Percentiles rank a stretch among this genome's conserved stretches.
Conservation (phyloP, 2,888 invertebrate genomes). For the Nomada fucata region DNA sequence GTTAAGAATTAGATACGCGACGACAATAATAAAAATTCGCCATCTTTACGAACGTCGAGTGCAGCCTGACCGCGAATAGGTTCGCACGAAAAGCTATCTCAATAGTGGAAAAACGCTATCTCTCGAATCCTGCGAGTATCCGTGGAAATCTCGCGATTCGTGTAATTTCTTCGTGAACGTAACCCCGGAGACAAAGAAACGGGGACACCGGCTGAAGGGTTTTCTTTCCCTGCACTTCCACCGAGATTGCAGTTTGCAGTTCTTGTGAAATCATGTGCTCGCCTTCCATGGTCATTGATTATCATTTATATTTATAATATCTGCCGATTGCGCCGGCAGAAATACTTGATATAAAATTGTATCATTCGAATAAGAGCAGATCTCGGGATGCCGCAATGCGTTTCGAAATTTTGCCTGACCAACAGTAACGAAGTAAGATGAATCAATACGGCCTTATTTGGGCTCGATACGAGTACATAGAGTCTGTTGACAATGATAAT, state of each 20-base stretch:
- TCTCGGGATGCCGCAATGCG: not conserved
- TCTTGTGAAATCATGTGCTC: not conserved
- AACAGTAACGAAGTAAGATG: too few relatives aligned
- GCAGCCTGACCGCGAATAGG: conserved; percentile 9
- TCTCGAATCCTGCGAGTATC: conserved; percentile 8
- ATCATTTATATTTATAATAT: not conserved
- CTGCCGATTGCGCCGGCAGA: not conserved
- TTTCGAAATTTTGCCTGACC: too few relatives aligned
- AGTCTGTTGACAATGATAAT: conserved; percentile 12
- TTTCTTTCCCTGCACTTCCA: conserved; percentile 9
- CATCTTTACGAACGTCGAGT: conserved; percentile 7
- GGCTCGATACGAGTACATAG: too few relatives aligned
- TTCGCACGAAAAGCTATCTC: conserved; percentile 16
- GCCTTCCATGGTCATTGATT: not conserved
- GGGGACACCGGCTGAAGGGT: conserved; percentile 7
- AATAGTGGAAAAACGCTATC: not conserved
- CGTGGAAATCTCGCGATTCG: conserved; percentile 24
- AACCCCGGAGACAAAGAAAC: conserved; percentile 24
- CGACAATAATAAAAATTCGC: not conserved
- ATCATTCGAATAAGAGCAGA: not conserved
- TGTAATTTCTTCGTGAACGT: conserved; percentile 35
- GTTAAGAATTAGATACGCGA: not conserved
- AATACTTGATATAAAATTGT: not conserved
- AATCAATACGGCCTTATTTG: too few relatives aligned
- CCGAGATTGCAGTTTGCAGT: conserved; percentile 9